Evolutionary conservation across 2,797 vertebrate genomes (phyloP).

Genomic region (Carcharodon carcharias): DNA sequence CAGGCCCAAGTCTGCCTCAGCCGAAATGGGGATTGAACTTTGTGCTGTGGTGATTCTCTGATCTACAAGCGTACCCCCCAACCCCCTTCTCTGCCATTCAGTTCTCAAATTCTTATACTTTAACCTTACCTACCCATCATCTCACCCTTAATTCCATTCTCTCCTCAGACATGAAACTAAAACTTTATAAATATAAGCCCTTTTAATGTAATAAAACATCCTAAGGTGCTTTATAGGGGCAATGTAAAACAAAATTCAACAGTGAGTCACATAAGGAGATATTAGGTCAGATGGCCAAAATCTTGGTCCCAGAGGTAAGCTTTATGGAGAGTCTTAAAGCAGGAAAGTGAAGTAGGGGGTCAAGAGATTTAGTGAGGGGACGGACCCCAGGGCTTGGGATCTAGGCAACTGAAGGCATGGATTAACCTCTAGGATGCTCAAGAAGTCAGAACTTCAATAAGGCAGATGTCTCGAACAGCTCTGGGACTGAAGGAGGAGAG

Average conservation of each 20-base stretch:
- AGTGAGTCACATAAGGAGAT: not conserved
- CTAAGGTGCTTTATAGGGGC: not conserved
- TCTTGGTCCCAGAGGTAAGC: not conserved
- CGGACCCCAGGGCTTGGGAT: no score
- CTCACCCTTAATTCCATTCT: not conserved
- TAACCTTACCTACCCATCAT: not conserved
- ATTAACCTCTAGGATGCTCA: no score
- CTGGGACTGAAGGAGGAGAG: no score
- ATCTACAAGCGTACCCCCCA: not conserved
- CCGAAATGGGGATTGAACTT: not conserved
- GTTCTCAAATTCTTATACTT: not conserved
- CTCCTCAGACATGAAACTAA: not conserved
- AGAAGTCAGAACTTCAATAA: no score
- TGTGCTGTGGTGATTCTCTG: not conserved
- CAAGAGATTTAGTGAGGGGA: no score
- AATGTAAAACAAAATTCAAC: not conserved
- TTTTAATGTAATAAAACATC: not conserved
- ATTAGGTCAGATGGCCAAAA: not conserved
- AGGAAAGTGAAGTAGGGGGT: no score
- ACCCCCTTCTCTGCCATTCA: not conserved
- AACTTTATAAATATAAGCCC: not conserved
- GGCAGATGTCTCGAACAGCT: no score
- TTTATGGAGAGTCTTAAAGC: no score
- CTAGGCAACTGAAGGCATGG: no score
- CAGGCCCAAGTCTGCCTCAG: not conserved